A percentile compares a stretch with the other conserved stretches of the same genome.
Conservation (phyloP, 2,113 vertebrate genomes). For the Pedionomus torquatus region DNA sequence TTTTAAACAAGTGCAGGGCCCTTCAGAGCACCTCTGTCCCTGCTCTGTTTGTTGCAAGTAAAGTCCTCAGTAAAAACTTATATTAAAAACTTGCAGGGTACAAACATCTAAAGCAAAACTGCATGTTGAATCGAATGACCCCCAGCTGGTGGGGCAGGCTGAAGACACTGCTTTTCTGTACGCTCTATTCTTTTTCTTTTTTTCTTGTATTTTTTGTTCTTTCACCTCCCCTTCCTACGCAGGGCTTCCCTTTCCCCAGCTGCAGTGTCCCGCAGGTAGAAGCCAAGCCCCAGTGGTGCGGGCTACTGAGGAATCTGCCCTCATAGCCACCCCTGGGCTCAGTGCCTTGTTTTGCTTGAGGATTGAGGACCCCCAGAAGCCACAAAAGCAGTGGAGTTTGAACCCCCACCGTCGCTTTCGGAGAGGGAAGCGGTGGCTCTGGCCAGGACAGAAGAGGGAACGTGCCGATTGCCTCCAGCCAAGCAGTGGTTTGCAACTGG, state of each 20-base stretch:
- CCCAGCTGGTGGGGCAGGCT: background rate
- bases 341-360: background rate
- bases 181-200: background rate
- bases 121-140: background rate
- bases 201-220: background rate
- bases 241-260: background rate
- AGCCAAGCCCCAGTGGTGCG: background rate
- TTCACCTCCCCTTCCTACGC: background rate
- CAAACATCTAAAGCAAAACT: background rate
- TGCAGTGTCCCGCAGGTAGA: background rate
- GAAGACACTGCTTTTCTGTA: background rate
- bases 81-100: accelerated
- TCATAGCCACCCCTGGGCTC: background rate
- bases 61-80: background rate
- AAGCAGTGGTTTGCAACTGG: accelerated
- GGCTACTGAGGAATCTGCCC: background rate
- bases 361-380: background rate
- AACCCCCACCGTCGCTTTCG: accelerated
- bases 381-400: background rate
- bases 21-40: accelerated
- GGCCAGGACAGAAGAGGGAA: accelerated
- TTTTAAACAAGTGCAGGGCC: background rate
- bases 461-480: background rate
- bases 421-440: background rate
- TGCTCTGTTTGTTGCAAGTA: background rate